These are phyloP conservation scores for Drosophila phalerata DNA, from an alignment of 2,888 invertebrate species.

Conservation along the genomic window DNA sequence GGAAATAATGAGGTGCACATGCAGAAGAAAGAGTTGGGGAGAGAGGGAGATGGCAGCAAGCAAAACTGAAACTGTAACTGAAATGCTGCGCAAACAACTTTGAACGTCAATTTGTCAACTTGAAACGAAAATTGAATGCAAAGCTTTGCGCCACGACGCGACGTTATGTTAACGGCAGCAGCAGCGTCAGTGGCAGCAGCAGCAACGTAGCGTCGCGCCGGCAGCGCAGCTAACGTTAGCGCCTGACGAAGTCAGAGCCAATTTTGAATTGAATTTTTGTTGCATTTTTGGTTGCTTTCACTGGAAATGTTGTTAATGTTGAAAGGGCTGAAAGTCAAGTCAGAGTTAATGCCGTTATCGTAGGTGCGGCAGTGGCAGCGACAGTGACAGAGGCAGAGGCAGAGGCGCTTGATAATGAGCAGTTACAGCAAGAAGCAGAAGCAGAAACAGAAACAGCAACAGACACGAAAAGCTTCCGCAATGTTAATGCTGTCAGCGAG, in stretches of 20 bases:
- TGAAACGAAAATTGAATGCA: slow-evolving; percentile 79
- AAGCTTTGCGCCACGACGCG: slow-evolving; percentile 63
- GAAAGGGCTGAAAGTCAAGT: slow-evolving; percentile 62
- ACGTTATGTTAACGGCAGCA: slow-evolving; percentile 54
- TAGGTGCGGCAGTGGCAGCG: slow-evolving; percentile 72
- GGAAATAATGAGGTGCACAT: slow-evolving; percentile 34
- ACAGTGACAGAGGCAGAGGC: slow-evolving; percentile 46
- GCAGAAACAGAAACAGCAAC: slow-evolving; percentile 48
- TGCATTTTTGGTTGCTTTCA: slow-evolving; percentile 65
- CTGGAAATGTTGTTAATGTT: slow-evolving; percentile 38
- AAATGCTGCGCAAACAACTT: slow-evolving; percentile 81
- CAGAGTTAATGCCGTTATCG: slow-evolving; percentile 77
- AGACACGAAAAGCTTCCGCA: slow-evolving; percentile 74
- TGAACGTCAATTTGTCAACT: slow-evolving; percentile 82
- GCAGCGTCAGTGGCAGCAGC: slow-evolving; percentile 37
- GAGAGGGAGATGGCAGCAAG: slow-evolving; percentile 34
- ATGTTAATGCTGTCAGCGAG: slow-evolving; percentile 43
- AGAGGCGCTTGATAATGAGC: slow-evolving; percentile 74
- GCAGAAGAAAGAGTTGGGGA: neutral
- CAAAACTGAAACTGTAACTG: slow-evolving; percentile 72
- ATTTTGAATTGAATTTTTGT: slow-evolving; percentile 57
- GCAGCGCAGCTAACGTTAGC: slow-evolving; percentile 45
- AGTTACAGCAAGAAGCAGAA: slow-evolving; percentile 60
- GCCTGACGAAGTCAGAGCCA: slow-evolving; percentile 64
- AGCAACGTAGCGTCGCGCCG: slow-evolving; percentile 28